Base-by-base conservation (phyloP, 2,113 vertebrate genomes). In the Trachemys scripta region DNA sequence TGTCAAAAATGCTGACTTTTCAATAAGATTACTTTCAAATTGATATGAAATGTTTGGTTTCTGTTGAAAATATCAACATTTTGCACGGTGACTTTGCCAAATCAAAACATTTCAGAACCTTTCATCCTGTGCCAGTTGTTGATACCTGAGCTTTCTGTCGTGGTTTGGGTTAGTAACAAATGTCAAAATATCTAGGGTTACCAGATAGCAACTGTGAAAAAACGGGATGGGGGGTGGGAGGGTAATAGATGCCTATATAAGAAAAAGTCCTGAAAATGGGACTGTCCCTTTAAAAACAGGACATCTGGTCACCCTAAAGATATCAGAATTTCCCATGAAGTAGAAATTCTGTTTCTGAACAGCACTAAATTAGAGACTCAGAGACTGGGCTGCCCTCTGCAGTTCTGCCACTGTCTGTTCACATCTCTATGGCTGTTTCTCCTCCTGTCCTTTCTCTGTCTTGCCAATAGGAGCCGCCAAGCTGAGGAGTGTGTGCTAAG, bases 341-440 rank as follows among this genome's bases (percentile, higher is more conserved):
- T 84, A 96, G 90, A 95, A 97, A 94, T 93, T 85, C 65, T 85
- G 89, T 95, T 96, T 95, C 76, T 89, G 69, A 93, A 89, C 94
- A 96, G 84, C 42, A 94, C 89, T 76, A 90, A 69, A 56, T 78
- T 94, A 92, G 84, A 89, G 81, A 42, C 59, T 82, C 65, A 79
- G 89, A 96, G 76, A 95, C 88, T 56, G 90, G 90, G 93, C 94
- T 42, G 9, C 82, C 88, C 89, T 84, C 90, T 88, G 42, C 87
- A 92, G 20, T 85, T 96, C 72, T 89, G 50, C 82, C 59, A 89
- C 84, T 78, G 80, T 81, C 95, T 85, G 76, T 38, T 95, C 84
- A 96, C 85, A 92, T 80, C 85, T 94, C 35, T 42, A 20, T 88
- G 88, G 69, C 88, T 85, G 82, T 95, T 88, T 90, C 5, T 57